Base-by-base conservation (phyloP, 92 coral and sea anemone species). In the Blastomussa wellsi region DNA sequence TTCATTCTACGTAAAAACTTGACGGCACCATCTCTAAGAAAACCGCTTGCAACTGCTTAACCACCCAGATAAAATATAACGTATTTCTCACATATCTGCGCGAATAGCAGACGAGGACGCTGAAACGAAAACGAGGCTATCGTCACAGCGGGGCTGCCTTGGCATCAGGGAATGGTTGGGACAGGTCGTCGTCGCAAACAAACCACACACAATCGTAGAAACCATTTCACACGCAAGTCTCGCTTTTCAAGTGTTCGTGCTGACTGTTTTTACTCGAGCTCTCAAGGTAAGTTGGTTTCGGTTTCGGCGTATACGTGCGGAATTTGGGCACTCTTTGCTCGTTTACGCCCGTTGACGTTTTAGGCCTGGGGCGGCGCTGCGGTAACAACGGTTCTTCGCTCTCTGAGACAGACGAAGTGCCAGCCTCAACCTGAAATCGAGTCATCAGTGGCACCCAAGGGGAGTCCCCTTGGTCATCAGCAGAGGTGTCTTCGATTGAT, bases 391-490 rank as follows among this genome's bases (percentile, higher is more conserved):
- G 94, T 32, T 94, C 90, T 17, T 94, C 98, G 39, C 91, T 85
- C 79, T 94, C 98, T 37, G 79, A 70, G 35, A 66, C 48, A 32
- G 92, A 77, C 15, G 86, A 85, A 55, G 83, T 55, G 26, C 82
- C 69, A 16, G 87, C 74, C 31, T 94, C 98, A 2, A 94, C 83
- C 73, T 94, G 93, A 86, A 94, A 94, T 55, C 98, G 83, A 72
- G 89, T 92, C 78, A 93, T 75, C 29, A 94, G 94, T 26, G 98
- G 98, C 19, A 94, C 95, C 98, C 98, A 94, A 44, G 95, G 93
- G 83, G 94, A 94, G 66, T 88, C 90, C 81, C 86, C 89, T 77
- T 87, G 88, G 37, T 79, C 66, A 36, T 65, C 39, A n/a, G 80
- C 55, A 55, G 89, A 74, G 87, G 77, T 52, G 79, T 88, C 78